Conservation (phyloP, 2,113 vertebrate genomes). For the cattle (Bos taurus) region ARS-UCD2.0 NC_037340.1:1393001-1393500, state of each 20-base stretch:
- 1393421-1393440: conserved; percentile 5
- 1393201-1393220: not conserved
- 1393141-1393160: not conserved
- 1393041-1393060: not conserved
- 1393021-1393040: not conserved
- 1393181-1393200: not conserved
- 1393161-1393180: not conserved
- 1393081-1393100: not conserved
- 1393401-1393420: not conserved
- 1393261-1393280: not conserved
- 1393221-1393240: not conserved
- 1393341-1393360: not conserved
- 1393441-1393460: not conserved
- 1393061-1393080: not conserved
- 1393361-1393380: not conserved
- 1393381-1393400: not conserved
- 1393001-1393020: no score
- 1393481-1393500: not conserved
- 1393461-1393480: not conserved
- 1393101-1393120: not conserved
- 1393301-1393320: not conserved
- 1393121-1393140: not conserved
- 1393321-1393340: not conserved
- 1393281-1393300: not conserved
- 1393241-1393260: not conserved